Percentiles rank a stretch among this genome's conserved stretches.
These are phyloP conservation scores for Desmodus rotundus DNA, from an alignment of 2,113 vertebrate species.

Conservation along the genomic window DNA sequence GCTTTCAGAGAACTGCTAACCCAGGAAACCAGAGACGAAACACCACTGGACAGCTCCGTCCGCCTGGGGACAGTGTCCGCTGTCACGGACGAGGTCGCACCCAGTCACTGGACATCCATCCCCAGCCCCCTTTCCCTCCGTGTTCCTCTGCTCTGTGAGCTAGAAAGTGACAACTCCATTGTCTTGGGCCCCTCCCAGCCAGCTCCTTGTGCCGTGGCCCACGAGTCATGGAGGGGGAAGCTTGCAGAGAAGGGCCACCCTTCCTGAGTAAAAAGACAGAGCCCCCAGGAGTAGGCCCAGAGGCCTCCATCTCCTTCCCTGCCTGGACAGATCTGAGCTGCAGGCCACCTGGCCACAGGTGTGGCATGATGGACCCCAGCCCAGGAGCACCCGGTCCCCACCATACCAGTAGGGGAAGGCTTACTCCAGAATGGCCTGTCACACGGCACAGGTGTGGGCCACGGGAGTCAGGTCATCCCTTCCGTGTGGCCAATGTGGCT, in stretches of 20 bases:
- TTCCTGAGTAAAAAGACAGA: background rate
- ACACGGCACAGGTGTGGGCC: background rate
- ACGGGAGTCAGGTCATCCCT: background rate
- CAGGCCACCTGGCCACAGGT: accelerated
- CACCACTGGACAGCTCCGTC: accelerated
- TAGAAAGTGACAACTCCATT: too few species aligned
- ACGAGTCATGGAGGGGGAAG: background rate
- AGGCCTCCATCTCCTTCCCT: background rate
- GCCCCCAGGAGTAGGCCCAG: background rate
- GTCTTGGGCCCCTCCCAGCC: background rate
- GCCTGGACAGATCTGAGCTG: background rate
- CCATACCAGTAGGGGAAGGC: accelerated
- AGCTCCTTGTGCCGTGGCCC: background rate
- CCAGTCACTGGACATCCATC: accelerated
- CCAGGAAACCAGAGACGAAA: accelerated
- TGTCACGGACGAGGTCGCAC: accelerated
- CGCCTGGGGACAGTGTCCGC: background rate
- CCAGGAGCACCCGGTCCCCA: background rate
- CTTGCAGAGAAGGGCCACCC: background rate
- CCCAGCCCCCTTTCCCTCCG: background rate
- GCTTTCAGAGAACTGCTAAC: background rate
- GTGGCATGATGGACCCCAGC: background rate
- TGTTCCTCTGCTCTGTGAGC: background rate
- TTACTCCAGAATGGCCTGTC: background rate
- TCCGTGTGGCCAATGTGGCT: accelerated